Conservation (phyloP, 2,797 vertebrate species). For the Xenentodon cancila region DNA sequence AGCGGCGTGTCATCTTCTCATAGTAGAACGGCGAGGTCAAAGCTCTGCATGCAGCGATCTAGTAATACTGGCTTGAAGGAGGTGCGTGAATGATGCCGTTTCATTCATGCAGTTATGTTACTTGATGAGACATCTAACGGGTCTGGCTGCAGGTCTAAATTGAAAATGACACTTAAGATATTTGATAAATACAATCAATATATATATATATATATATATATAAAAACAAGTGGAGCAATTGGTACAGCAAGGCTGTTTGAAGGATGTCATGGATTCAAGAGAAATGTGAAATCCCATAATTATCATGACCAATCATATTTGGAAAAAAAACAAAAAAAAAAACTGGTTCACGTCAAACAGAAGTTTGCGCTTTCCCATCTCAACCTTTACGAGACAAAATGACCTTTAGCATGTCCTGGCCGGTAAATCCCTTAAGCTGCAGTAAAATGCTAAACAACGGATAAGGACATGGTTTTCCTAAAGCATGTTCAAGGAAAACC, state of each 20-base stretch:
- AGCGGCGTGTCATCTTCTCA: conserved; percentile 56
- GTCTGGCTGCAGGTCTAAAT: conserved; percentile 28
- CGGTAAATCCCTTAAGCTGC: conserved; percentile 8
- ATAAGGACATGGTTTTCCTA: conserved; percentile 29
- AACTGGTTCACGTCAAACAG: conserved; percentile 32
- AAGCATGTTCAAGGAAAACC: conserved; percentile 37
- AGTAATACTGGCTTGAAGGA: conserved; percentile 10
- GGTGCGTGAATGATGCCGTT: conserved; percentile 33
- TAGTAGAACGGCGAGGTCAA: conserved; percentile 29
- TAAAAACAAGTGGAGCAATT: conserved; percentile 49
- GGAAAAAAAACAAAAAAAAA: conserved; percentile 41
- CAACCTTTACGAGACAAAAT: conserved; percentile 6
- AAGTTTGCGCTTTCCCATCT: not conserved
- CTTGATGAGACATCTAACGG: conserved; percentile 22
- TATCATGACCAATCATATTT: conserved; percentile 28
- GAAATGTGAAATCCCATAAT: conserved; percentile 24
- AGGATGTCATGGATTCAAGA: conserved; percentile 27
- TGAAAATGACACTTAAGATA: conserved; percentile 44
- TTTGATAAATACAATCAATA: conserved; percentile 44
- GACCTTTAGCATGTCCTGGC: conserved; percentile 29
- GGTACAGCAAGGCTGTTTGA: conserved; percentile 42
- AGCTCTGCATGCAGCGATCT: conserved; percentile 17
- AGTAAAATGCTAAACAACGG: conserved; percentile 20
- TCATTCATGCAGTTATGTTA: conserved; percentile 21
- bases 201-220: too few relatives aligned